Evolutionary conservation across 37 sponge, comb jelly and placozoan genomes (phyloP).

Genomic region (Amphimedon queenslandica): DNA sequence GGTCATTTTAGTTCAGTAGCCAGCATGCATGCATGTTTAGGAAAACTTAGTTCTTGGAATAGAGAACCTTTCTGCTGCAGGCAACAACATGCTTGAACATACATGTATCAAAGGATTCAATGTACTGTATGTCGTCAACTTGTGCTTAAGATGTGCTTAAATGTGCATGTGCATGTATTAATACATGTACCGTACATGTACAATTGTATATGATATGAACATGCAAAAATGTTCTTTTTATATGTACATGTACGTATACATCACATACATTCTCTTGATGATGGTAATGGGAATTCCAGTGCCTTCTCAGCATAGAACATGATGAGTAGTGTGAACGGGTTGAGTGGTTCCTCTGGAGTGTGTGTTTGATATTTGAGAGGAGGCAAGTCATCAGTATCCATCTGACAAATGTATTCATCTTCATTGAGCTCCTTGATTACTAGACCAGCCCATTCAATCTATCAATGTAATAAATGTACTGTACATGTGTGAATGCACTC

Average conservation of each 20-base stretch:
- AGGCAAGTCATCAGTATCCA: conserved; percentile 29
- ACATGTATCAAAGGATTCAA: no score
- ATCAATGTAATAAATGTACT: no score
- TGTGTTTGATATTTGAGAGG: conserved; percentile 15
- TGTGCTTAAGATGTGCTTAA: no score
- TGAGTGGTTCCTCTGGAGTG: background rate
- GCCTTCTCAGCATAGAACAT: conserved; percentile 68
- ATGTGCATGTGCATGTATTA: no score
- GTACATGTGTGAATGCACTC: background rate
- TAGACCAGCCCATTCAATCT: conserved; percentile 68
- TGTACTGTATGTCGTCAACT: no score
- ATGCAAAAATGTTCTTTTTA: no score
- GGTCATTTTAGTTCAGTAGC: no score
- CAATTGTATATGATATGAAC: no score
- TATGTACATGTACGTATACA: background rate
- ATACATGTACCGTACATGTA: background rate
- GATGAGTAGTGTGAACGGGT: conserved; percentile 41
- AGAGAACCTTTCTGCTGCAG: background rate
- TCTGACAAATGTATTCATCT: conserved; percentile 5
- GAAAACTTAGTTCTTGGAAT: no score
- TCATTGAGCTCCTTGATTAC: conserved; percentile 38
- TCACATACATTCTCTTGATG: background rate
- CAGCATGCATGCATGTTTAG: no score
- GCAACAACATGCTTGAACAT: background rate
- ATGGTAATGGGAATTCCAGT: conserved; percentile 58